A percentile compares a stretch with the other conserved stretches of the same genome.
Evolutionary conservation across 2,888 invertebrate species (phyloP).

Genomic region (Pristionchus mayeri): DNA sequence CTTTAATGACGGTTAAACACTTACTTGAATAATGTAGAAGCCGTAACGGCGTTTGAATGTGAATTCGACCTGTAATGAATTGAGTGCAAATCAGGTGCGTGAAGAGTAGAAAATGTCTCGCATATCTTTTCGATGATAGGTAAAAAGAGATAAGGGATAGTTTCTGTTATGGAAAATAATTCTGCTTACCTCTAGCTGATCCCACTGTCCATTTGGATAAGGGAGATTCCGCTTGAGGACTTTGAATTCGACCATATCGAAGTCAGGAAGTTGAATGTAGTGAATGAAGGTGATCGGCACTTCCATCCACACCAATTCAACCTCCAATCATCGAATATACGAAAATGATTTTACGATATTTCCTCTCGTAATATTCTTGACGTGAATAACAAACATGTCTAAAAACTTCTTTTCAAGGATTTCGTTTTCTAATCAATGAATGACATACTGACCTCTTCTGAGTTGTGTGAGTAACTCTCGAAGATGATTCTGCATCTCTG

Average conservation of each 20-base stretch:
- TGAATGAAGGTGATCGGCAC: constrained; percentile 75
- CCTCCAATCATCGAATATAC: constrained; percentile 51
- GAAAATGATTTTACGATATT: too few relatives aligned
- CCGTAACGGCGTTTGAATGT: constrained; percentile 76
- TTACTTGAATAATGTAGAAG: constrained; percentile 75
- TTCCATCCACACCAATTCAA: constrained; percentile 75
- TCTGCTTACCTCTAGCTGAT: constrained; percentile 61
- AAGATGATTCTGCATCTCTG: constrained; percentile 71
- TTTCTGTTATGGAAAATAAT: too few relatives aligned
- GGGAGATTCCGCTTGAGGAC: constrained; percentile 65
- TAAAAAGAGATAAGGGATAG: too few relatives aligned
- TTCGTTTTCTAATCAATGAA: too few relatives aligned
- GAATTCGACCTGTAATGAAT: constrained; percentile 68
- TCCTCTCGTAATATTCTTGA: too few relatives aligned
- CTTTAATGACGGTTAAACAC: not conserved
- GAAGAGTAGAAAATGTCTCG: too few relatives aligned
- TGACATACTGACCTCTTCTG: constrained; percentile 71
- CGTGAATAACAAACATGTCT: too few relatives aligned
- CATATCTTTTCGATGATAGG: too few relatives aligned
- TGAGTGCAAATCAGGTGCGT: not conserved
- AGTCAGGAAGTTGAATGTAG: constrained; percentile 74
- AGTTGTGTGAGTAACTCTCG: constrained; percentile 75
- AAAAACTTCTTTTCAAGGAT: too few relatives aligned
- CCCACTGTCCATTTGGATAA: constrained; percentile 74
- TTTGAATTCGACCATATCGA: constrained; percentile 73